These are phyloP conservation scores for Rhogogaster chlorosoma DNA, from an alignment of 2,888 invertebrate genomes.

Conservation along the genomic window DNA sequence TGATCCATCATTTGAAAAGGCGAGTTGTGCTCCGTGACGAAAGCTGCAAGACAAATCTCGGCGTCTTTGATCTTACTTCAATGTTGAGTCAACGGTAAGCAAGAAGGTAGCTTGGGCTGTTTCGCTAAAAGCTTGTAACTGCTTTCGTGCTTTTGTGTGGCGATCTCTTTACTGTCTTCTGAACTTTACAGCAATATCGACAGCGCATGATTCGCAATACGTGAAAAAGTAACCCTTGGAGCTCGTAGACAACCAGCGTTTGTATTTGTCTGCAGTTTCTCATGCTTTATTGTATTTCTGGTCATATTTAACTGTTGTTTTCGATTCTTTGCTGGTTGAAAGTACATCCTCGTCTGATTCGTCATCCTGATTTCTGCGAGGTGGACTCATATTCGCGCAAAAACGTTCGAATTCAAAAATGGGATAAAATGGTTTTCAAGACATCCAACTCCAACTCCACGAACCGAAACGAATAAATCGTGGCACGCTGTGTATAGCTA, in stretches of 20 bases:
- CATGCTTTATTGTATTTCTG: neutral
- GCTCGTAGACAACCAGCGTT: neutral
- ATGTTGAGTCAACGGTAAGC: neutral
- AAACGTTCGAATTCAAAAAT: neutral
- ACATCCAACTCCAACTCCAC: too few species aligned
- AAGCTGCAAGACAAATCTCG: slow-evolving; percentile 57
- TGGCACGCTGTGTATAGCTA: too few species aligned
- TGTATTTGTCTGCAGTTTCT: neutral
- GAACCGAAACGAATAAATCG: too few species aligned
- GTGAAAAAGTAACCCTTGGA: neutral
- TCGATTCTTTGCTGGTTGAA: neutral
- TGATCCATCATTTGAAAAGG: slow-evolving; percentile 61
- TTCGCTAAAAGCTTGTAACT: neutral
- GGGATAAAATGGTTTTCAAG: neutral
- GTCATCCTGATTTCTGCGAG: neutral
- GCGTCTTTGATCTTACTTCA: slow-evolving; percentile 49
- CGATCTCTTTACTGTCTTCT: neutral
- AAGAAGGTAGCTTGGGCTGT: neutral
- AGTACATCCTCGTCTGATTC: neutral
- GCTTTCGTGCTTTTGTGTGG: neutral
- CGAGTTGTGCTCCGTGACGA: slow-evolving; percentile 63
- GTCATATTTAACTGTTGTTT: neutral
- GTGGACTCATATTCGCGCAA: neutral
- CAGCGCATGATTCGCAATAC: neutral
- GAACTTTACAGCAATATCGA: neutral